Conservation (phyloP, 2,113 vertebrate genomes). For the Pomatostomus ruficeps region DNA sequence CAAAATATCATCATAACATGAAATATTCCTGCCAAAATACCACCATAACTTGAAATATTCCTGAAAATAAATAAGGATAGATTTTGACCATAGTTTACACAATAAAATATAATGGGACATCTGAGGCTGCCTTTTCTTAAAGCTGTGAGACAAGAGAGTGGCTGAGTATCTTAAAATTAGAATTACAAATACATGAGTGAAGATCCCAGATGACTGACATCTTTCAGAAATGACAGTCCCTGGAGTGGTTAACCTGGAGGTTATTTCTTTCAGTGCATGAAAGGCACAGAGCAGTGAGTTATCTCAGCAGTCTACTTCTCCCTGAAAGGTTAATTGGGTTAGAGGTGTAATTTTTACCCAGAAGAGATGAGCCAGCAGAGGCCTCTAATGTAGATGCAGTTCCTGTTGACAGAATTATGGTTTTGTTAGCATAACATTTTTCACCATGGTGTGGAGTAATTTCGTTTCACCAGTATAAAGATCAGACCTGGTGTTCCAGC, state of each 20-base stretch:
- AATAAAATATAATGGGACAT: not conserved
- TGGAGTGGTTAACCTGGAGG: not conserved
- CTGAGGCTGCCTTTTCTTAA: not conserved
- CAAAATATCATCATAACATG: not conserved
- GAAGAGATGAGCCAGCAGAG: not conserved
- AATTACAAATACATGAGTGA: not conserved
- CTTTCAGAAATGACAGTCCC: not conserved
- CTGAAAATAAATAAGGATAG: not conserved
- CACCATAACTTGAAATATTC: not conserved
- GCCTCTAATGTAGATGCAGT: not conserved
- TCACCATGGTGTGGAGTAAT: not conserved
- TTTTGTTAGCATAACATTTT: not conserved
- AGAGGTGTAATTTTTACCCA: not conserved
- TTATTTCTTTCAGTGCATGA: not conserved
- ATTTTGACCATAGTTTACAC: not conserved
- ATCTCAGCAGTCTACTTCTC: not conserved
- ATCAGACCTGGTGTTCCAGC: not conserved
- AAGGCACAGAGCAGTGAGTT: not conserved
- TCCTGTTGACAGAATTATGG: not conserved
- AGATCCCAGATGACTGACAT: not conserved
- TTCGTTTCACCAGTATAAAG: accelerated
- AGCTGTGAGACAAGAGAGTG: not conserved
- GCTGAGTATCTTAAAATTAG: not conserved
- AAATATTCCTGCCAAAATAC: not conserved
- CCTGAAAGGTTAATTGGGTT: conserved; percentile 19